phyloP scores from a whole-genome alignment of 2,113 vertebrate species.

The Canis aureus region DNA sequence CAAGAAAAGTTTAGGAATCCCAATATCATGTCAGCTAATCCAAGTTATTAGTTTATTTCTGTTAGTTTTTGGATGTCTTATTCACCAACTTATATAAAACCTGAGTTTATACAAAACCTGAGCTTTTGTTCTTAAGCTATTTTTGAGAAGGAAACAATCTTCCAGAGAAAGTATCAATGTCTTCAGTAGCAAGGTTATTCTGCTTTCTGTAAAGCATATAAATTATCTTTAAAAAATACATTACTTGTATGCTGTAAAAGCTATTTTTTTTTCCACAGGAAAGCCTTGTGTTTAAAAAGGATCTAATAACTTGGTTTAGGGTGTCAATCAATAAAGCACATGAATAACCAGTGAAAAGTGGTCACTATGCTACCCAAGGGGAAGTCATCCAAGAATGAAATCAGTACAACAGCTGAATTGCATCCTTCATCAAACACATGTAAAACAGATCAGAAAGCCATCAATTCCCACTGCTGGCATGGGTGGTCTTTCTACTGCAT shows the following conservation, averaged over 20 bases:
- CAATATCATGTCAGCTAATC: neutral
- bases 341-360: slow-evolving; percentile 87
- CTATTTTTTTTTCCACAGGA: slow-evolving; percentile 63
- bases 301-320: slow-evolving; percentile 85
- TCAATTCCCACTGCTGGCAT: slow-evolving; percentile 78
- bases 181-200: neutral
- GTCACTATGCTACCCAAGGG: slow-evolving; percentile 84
- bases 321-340: slow-evolving; percentile 87
- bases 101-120: neutral
- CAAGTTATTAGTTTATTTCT: neutral
- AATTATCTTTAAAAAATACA: slow-evolving; percentile 32
- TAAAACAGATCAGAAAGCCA: slow-evolving; percentile 81
- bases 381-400: slow-evolving; percentile 88
- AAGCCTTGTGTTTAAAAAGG: slow-evolving; percentile 83
- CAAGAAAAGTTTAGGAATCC: neutral
- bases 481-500: slow-evolving; percentile 20
- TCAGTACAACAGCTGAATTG: slow-evolving; percentile 79
- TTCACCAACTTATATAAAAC: neutral
- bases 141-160: neutral
- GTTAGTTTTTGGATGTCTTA: neutral
- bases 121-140: neutral
- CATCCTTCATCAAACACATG: slow-evolving; percentile 84
- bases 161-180: neutral
- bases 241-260: slow-evolving; percentile 78
- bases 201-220: neutral